Conservation (phyloP, 2,113 vertebrate genomes). For the Naja naja region DNA sequence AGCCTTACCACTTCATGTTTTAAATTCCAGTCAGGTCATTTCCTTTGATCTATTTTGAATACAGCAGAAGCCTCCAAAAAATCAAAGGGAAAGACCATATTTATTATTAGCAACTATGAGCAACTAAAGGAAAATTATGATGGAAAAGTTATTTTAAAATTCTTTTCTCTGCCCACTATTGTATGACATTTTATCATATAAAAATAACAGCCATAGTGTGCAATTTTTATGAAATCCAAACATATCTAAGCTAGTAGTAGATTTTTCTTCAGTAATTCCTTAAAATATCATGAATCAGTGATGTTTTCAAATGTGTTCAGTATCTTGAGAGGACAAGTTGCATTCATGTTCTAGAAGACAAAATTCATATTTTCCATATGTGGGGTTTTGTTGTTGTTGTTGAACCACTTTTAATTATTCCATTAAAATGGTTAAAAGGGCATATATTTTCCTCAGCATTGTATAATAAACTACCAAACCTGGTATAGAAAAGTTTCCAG, state of each 20-base stretch:
- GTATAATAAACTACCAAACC: slow-evolving; percentile 7
- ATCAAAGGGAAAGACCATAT: slow-evolving; percentile 4
- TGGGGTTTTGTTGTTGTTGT: not conserved
- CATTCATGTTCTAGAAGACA: slow-evolving; percentile 2
- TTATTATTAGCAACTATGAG: slow-evolving; percentile 15
- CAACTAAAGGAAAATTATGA: slow-evolving; percentile 20
- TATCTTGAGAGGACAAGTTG: slow-evolving; percentile 8
- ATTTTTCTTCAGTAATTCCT: slow-evolving; percentile 2
- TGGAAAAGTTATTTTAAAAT: not conserved
- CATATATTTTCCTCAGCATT: slow-evolving; percentile 30
- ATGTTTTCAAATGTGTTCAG: not conserved
- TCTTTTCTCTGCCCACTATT: not conserved
- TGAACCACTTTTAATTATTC: not conserved
- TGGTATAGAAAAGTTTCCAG: not conserved
- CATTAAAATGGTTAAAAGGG: slow-evolving; percentile 14
- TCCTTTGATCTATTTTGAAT: not conserved
- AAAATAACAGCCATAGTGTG: not conserved
- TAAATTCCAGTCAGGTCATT: not conserved
- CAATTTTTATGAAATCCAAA: not conserved
- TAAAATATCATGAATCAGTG: rapidly evolving
- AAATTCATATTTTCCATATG: slow-evolving; percentile 14
- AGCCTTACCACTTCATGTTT: slow-evolving; percentile 48
- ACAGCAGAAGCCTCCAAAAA: not conserved
- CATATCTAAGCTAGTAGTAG: not conserved
- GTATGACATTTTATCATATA: slow-evolving; percentile 12